Evolutionary conservation across 2,797 vertebrate genomes (phyloP), one percentile per base, ranked within the genome.

Genomic region (Neosalanx taihuensis): DNA sequence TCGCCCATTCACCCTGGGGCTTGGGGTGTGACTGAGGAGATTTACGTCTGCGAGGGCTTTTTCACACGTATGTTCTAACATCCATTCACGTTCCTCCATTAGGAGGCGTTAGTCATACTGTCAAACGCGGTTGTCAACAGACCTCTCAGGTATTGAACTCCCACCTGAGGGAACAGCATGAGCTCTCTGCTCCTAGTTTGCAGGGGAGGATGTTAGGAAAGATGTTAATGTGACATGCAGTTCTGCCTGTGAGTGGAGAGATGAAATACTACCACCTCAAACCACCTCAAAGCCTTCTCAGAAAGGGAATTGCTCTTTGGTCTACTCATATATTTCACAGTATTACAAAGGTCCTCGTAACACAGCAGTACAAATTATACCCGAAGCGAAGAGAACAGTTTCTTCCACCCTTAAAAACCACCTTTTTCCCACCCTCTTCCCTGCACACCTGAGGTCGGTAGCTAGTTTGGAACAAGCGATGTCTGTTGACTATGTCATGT

Each of bases 21-120:
- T 51, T 51, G 17, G 12, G 12, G 70, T 59, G 26, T 64, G 71
- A 70, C 67, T 72, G 35, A 69, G 82, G 53, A 74, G 83, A 90
- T 91, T 93, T 87, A 91, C 83, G 72, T 77, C 69, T 56, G 73
- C 67, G 75, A 81, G 35, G 12, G 74, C 73, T 76, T 67, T 72
- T 87, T 89, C 84, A 81, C 78, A 73, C 80, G 76, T 70, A 81
- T 73, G 78, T 70, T 81, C 72, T 76, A 87, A 84, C 82, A 82
- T 89, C 89, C 80, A 81, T 84, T 35, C 33, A 86, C 89, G 88
- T 81, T 80, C 72, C 85, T 85, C 74, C 72, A 86, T 79, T 71
- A 61, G 67, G 80, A 89, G 84, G 82, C 80, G 82, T 87, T 66
- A 83, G 73, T 74, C 83, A 41, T 7, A 84, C 80, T 84, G 84